Evolutionary conservation across 1,140 invertebrate species (phyloP).

Genomic region (Ceratina japonica): DNA sequence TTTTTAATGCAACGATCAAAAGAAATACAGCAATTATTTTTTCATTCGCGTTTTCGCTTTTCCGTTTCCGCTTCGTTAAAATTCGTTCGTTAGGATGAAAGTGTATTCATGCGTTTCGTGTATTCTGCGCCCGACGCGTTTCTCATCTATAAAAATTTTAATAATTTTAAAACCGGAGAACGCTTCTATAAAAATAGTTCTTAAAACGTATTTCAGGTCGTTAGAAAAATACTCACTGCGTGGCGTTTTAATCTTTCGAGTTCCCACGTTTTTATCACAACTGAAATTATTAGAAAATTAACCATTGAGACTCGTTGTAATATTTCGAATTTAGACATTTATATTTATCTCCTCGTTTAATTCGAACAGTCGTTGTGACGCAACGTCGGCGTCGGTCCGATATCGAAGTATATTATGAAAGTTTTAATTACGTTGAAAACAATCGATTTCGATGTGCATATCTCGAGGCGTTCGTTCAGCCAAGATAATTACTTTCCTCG

Average conservation of each 20-base stretch:
- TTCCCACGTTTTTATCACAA: too few species aligned
- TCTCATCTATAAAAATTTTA: background rate
- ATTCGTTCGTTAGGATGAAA: constrained; percentile 12
- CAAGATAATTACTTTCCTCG: background rate
- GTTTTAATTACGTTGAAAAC: too few species aligned
- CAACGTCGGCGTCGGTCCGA: too few species aligned
- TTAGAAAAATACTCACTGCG: background rate
- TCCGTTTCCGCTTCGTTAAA: constrained; percentile 14
- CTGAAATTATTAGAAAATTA: too few species aligned
- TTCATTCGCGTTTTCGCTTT: background rate
- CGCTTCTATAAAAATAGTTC: too few species aligned
- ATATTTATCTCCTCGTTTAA: too few species aligned
- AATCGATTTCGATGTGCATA: too few species aligned
- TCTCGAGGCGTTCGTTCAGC: too few species aligned
- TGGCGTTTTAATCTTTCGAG: background rate
- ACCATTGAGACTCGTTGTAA: too few species aligned
- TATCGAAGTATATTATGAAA: too few species aligned
- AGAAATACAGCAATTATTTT: constrained; percentile 10
- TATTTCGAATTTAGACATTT: too few species aligned
- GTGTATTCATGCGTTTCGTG: background rate
- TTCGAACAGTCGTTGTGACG: too few species aligned
- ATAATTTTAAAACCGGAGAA: background rate
- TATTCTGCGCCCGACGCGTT: background rate
- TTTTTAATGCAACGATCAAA: background rate
- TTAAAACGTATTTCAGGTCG: background rate